Conservation (phyloP, 2,888 invertebrate genomes). For the Halictus quadricinctus region DNA sequence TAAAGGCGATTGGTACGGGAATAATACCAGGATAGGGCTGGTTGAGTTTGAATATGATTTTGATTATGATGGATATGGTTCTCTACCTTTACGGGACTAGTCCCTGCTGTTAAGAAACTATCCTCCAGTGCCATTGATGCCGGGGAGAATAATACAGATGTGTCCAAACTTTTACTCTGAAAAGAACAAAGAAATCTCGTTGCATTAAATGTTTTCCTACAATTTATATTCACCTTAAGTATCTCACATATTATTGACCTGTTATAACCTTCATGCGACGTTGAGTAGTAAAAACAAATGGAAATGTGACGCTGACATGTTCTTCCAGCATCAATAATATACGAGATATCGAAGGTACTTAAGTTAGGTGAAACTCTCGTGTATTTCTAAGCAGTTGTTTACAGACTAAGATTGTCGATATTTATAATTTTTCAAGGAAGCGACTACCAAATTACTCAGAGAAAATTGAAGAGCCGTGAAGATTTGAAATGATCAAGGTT, state of each 20-base stretch:
- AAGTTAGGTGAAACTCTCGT: background rate
- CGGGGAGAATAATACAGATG: slow-evolving; percentile 92
- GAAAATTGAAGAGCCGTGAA: no score
- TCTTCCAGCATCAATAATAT: background rate
- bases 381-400: background rate
- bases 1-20: slow-evolving; percentile 81
- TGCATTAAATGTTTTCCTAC: background rate
- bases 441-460: no score
- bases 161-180: slow-evolving; percentile 93
- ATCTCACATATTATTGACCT: background rate
- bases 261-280: no score
- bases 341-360: background rate
- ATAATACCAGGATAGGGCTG: slow-evolving; percentile 81
- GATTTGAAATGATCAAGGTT: no score
- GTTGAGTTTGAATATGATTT: slow-evolving; percentile 76
- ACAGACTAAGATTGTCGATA: background rate
- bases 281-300: background rate
- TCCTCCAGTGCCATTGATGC: slow-evolving; percentile 92
- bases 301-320: background rate
- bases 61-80: slow-evolving; percentile 79
- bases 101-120: slow-evolving; percentile 87
- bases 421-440: background rate
- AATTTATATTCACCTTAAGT: background rate
- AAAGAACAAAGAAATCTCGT: slow-evolving; percentile 79
- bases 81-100: slow-evolving; percentile 85